A percentile compares a stretch with the other conserved stretches of the same genome.
Evolutionary conservation across 1,140 invertebrate genomes (phyloP).

Genomic region (Physella acuta): DNA sequence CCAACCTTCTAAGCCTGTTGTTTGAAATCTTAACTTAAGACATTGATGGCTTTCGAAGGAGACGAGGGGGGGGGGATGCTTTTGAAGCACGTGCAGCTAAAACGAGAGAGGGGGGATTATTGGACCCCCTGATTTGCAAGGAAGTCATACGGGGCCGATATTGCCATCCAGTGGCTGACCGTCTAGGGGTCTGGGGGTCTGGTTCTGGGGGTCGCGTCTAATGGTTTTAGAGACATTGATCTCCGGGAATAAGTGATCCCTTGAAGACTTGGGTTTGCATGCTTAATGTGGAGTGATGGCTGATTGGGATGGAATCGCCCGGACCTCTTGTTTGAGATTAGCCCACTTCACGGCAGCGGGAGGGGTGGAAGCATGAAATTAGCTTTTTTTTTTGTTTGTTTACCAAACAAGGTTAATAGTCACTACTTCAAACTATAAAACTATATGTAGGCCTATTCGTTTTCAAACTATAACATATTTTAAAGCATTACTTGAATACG

Average conservation of each 20-base stretch:
- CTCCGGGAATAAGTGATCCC: slow-evolving; percentile 24
- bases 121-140: slow-evolving; percentile 23
- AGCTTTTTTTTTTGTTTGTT: too few species aligned
- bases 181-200: slow-evolving; percentile 1
- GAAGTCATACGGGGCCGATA: slow-evolving; percentile 20
- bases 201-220: slow-evolving; percentile 6
- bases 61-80: not conserved
- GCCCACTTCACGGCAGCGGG: too few species aligned
- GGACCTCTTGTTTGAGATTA: slow-evolving; percentile 7
- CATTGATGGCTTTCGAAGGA: not conserved
- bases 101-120: slow-evolving; percentile 7
- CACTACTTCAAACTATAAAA: too few species aligned
- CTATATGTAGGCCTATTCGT: too few species aligned
- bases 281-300: slow-evolving; percentile 20
- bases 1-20: slow-evolving; percentile 2
- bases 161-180: not conserved
- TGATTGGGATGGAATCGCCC: slow-evolving; percentile 18
- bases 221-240: slow-evolving; percentile 25
- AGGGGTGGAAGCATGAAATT: too few species aligned
- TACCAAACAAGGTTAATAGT: too few species aligned
- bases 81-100: too few species aligned
- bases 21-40: too few species aligned
- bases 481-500: too few species aligned
- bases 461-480: too few species aligned
- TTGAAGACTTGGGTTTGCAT: slow-evolving; percentile 26